Percentiles rank a stretch among this genome's conserved stretches.
Evolutionary conservation across 1,140 invertebrate species (phyloP).

Genomic region (Philotrypesis tridentata): DNA sequence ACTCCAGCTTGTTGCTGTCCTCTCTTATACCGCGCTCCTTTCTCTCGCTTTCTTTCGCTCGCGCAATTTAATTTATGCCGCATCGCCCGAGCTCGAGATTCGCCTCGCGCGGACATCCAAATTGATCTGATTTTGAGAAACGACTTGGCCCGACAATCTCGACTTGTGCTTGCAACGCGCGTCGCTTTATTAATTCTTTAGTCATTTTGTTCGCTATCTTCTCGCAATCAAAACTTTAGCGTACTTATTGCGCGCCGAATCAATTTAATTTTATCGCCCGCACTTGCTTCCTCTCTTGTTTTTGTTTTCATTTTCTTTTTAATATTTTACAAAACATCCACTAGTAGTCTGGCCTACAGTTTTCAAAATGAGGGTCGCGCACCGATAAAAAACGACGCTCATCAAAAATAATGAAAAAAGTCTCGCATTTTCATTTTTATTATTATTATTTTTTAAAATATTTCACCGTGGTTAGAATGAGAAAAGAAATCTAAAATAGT

Average conservation of each 20-base stretch:
- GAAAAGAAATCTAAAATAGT: conserved; percentile 44
- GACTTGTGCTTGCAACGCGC: conserved; percentile 53
- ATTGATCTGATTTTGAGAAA: conserved; percentile 53
- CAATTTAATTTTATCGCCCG: conserved; percentile 15
- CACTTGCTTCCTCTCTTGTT: conserved; percentile 55
- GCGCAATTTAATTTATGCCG: conserved; percentile 47
- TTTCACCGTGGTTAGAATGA: conserved; percentile 37
- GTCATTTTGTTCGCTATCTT: conserved; percentile 32
- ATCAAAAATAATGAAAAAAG: conserved; percentile 45
- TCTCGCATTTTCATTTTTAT: conserved; percentile 46
- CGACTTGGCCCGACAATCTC: conserved; percentile 51
- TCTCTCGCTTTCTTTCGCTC: conserved; percentile 49
- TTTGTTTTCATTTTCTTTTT: conserved; percentile 57
- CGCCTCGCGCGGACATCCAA: conserved; percentile 51
- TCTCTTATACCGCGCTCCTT: conserved; percentile 44
- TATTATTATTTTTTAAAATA: conserved; percentile 31
- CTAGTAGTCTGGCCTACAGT: conserved; percentile 67
- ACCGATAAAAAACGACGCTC: conserved; percentile 54
- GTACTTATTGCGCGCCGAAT: background rate
- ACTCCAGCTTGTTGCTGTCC: conserved; percentile 38
- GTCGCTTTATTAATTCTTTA: conserved; percentile 51
- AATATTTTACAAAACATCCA: conserved; percentile 72
- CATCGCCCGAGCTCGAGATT: conserved; percentile 48
- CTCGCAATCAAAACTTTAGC: conserved; percentile 9
- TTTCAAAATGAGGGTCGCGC: conserved; percentile 59